Base-by-base conservation (phyloP, 2,113 vertebrate genomes). In the Ploceus nigricollis region DNA sequence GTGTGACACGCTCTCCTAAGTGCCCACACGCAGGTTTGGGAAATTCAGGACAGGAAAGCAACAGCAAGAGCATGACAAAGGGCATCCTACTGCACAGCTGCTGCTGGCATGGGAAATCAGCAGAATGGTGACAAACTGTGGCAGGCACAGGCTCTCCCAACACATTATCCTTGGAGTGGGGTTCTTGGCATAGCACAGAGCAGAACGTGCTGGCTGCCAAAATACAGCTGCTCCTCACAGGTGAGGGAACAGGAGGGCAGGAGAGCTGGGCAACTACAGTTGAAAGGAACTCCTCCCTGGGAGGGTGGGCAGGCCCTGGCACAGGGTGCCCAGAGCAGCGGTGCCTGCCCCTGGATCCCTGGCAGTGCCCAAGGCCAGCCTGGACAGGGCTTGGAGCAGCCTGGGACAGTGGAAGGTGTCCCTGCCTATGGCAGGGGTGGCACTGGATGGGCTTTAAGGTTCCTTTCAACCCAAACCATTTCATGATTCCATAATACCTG, bases 381-480 rank as follows among this genome's bases (percentile, higher is more conserved):
- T 75, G 86, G 86, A 81, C 0, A 8, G 51, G 8, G 18, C 9
- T 39, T 21, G 54, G 61, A 68, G 20, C 53, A 60, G 0, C 30
- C 61, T 61, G 54, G 47, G 20, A 30, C 0, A 18, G 40, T 53
- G 39, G 61, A 0, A 76, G 30, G 8, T 30, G n/a, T 53, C 39
- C 28, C 61, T 60, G 45, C 1, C 6, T 39, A 39, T 21, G 45
- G 37, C 44, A 58, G 25, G 8, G 8, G 9, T 47, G n/a, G 40
- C 0, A 42, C 3, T 4, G 9, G 9, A 11, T 47, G 39, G 0
- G 0, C 0, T 35, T 76, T 27, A 13, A 31, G 15, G 14, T 54
- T 14, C 20, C n/a, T 47, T 40, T 21, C 25, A 35, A 18, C 8
- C 6, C 61, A 47, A 82, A 7, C 16, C 30, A 20, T 44, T 44